These are phyloP conservation scores for Rallus limicola DNA, from an alignment of 2,113 vertebrate species.

Conservation along the genomic window DNA sequence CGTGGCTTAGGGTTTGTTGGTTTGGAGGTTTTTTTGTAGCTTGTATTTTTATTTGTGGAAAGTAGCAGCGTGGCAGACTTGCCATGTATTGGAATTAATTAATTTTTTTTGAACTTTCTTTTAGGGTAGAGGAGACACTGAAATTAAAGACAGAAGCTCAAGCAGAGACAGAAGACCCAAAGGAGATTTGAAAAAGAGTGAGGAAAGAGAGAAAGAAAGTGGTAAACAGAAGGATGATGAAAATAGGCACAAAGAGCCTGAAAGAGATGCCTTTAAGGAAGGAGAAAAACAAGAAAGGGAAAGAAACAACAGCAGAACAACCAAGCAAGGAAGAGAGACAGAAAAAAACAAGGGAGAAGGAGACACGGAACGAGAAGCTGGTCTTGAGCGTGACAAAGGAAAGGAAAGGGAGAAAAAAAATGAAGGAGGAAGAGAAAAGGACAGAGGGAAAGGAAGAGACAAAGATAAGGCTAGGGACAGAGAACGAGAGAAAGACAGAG, in stretches of 20 bases:
- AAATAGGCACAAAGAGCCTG: conserved; percentile 22
- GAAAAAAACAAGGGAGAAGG: conserved; percentile 54
- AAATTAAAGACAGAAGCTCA: conserved; percentile 79
- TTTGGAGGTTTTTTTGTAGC: neutral
- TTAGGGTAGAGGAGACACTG: conserved; percentile 78
- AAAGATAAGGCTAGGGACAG: conserved; percentile 68
- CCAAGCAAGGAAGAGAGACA: conserved; percentile 45
- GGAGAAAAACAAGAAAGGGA: conserved; percentile 69
- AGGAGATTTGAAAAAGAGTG: conserved; percentile 77
- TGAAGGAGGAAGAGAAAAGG: conserved; percentile 71
- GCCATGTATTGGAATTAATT: neutral
- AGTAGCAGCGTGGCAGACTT: neutral
- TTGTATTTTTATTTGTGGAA: neutral
- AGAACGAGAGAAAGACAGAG: conserved; percentile 73
- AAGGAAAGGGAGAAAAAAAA: conserved; percentile 54
- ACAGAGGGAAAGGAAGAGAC: conserved; percentile 36
- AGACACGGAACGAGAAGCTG: conserved; percentile 17
- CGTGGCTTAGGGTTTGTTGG: neutral
- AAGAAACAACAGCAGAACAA: neutral
- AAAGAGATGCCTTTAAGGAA: conserved; percentile 40
- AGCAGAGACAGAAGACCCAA: conserved; percentile 80
- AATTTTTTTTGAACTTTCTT: neutral
- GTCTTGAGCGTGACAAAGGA: neutral
- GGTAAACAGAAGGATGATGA: conserved; percentile 56
- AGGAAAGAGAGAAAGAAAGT: conserved; percentile 69